A percentile compares a stretch with the other conserved stretches of the same genome.
Conservation (phyloP, 2,113 vertebrate species). For the Mellivora capensis region DNA sequence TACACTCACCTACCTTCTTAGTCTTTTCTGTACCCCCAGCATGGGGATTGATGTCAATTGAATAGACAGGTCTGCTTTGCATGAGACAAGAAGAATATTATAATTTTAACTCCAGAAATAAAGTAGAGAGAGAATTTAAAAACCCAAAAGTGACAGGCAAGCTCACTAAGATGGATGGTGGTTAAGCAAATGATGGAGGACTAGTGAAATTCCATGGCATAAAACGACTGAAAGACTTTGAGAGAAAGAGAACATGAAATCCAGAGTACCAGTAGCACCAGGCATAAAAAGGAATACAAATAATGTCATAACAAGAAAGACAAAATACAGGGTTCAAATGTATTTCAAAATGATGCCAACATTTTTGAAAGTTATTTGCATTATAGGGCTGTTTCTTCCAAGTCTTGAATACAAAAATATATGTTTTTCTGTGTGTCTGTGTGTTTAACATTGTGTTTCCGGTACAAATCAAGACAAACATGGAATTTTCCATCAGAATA, state of each 20-base stretch:
- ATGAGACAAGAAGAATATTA: neutral
- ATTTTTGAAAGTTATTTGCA: neutral
- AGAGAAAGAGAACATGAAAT: too few species aligned
- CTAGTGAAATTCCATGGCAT: neutral
- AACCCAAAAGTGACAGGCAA: neutral
- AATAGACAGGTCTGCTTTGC: neutral
- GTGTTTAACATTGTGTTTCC: neutral
- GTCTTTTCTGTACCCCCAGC: neutral
- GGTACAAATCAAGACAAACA: neutral
- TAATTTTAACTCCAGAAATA: neutral
- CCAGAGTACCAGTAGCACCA: too few species aligned
- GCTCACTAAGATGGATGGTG: neutral
- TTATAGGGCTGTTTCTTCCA: neutral
- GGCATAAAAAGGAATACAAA: too few species aligned
- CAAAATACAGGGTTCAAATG: too few species aligned
- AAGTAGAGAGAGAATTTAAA: neutral
- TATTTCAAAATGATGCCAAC: neutral
- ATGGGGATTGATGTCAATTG: neutral
- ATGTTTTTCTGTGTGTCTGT: neutral
- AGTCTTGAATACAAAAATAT: neutral
- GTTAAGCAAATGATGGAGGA: neutral
- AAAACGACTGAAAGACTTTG: neutral
- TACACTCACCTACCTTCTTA: neutral
- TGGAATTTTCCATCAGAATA: neutral
- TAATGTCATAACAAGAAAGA: too few species aligned